Base-by-base conservation (phyloP, 2,797 vertebrate genomes). In the Erithacus rubecula region DNA sequence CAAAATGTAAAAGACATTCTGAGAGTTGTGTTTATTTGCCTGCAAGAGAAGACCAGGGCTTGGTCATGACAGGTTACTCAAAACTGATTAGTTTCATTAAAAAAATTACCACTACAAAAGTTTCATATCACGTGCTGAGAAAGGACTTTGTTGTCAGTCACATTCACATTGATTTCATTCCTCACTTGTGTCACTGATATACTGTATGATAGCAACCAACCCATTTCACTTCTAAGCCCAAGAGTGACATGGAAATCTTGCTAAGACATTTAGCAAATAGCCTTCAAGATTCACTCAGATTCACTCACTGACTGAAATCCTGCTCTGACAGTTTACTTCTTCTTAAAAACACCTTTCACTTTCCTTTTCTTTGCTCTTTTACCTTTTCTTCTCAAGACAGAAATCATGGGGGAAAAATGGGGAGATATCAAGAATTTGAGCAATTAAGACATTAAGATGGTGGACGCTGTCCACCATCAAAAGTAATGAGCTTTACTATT, bases 151-250 rank as follows among this genome's bases (percentile, higher is more conserved):
- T 2, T 69, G 52, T n/a, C 70, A 65, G 17, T 34, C 60, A 49
- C 26, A 12, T 12, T 24, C 32, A 34, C 0, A 0, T 10, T 5
- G 24, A 41, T 34, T 51, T 43, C 13, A 37, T 6, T 53, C 37
- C 44, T 52, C 47, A 18, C 7, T 29, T 1, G 1, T 11, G 8
- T 12, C 65, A 46, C 55, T 60, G 17, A 64, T 3, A 24, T 1
- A 6, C 17, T 24, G 12, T 0, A 7, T 5, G 16, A 71, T 0
- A 9, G 3, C 4, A 11, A 83, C 34, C 32, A 64, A 72, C 7
- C 20, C 37, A 43, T 5, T 46, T 51, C 47, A 37, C 46, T 55
- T 43, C 27, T 30, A n/a, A 56, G 37, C 21, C 55, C 68, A 41
- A 19, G 10, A 49, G 26, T 17, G 70, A 52, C 37, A 47, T 0